Conservation (phyloP, 1,140 invertebrate genomes). For the Diachasmimorpha longicaudata region DNA sequence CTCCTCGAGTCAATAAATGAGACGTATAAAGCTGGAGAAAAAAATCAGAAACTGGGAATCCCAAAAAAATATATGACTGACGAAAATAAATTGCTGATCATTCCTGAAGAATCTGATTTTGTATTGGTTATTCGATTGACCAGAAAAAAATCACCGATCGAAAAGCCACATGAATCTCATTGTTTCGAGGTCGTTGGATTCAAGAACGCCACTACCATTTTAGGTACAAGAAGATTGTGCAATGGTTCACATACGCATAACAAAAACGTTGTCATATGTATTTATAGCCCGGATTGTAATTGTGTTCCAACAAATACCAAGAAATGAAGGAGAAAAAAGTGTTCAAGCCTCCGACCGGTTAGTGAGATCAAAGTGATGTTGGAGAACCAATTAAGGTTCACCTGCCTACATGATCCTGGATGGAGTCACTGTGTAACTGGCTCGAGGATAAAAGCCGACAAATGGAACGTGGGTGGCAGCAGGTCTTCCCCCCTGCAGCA, state of each 20-base stretch:
- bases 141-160: not conserved
- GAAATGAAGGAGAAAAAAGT: not conserved
- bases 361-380: not conserved
- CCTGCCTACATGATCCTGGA: not conserved
- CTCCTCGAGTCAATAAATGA: too few relatives aligned
- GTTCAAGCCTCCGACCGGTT: not conserved
- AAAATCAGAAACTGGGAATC: too few relatives aligned
- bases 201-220: slow-evolving; percentile 16
- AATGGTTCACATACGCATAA: not conserved
- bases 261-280: not conserved
- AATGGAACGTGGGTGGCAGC: not conserved
- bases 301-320: not conserved
- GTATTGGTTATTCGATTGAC: too few relatives aligned
- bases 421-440: not conserved
- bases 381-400: slow-evolving; percentile 3
- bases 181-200: slow-evolving; percentile 19
- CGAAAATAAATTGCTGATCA: too few relatives aligned
- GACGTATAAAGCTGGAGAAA: too few relatives aligned
- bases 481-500: not conserved
- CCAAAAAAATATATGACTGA: too few relatives aligned
- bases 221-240: slow-evolving; percentile 4
- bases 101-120: too few relatives aligned
- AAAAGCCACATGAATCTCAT: slow-evolving; percentile 5
- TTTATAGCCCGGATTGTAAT: not conserved
- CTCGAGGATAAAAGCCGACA: not conserved